phyloP scores from a whole-genome alignment of 2,113 vertebrate genomes.

The Leptosomus discolor region DNA sequence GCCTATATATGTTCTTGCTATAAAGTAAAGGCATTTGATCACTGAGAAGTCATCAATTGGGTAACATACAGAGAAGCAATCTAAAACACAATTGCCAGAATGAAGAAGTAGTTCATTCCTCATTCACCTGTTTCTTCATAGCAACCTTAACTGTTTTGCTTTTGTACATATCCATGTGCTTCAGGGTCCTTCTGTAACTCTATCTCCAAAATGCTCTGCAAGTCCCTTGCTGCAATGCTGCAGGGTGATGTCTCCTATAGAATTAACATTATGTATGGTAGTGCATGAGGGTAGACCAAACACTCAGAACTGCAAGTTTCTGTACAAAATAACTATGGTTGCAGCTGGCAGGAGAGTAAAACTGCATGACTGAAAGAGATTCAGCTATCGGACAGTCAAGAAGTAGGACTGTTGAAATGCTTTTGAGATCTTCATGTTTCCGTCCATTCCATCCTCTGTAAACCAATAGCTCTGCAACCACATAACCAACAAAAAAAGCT shows the following conservation, averaged over 20 bases:
- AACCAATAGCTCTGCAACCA: not conserved
- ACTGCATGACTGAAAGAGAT: not conserved
- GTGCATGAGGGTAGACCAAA: not conserved
- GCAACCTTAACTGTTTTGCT: not conserved
- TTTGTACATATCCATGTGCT: not conserved
- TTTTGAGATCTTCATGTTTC: not conserved
- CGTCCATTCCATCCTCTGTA: fast-evolving
- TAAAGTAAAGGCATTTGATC: not conserved
- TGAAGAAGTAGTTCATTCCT: not conserved
- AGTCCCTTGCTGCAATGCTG: not conserved
- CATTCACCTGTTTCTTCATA: not conserved
- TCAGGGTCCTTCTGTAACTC: not conserved
- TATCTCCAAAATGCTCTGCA: not conserved
- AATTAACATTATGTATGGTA: not conserved
- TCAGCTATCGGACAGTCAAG: not conserved
- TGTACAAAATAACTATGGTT: not conserved
- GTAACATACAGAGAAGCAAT: not conserved
- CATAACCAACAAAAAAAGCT: not conserved
- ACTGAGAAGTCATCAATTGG: not conserved
- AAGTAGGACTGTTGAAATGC: not conserved
- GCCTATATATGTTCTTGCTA: not conserved
- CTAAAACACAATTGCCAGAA: not conserved
- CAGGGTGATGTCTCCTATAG: not conserved
- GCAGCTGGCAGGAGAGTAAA: not conserved
- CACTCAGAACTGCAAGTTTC: not conserved